Conservation (phyloP, 30 jellyfish, hydroid and myxozoan species). For the Turritopsis rubra region DNA sequence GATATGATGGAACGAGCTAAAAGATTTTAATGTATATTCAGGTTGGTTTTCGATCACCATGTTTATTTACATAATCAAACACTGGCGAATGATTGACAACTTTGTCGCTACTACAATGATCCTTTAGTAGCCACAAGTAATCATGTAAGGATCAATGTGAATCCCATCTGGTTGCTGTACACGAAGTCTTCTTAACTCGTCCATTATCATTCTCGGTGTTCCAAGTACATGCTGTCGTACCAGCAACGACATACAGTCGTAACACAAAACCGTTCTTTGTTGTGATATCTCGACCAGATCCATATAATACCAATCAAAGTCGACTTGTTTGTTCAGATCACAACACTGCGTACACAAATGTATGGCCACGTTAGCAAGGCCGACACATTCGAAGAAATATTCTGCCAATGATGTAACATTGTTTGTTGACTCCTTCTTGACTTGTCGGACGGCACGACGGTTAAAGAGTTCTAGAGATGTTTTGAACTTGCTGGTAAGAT, state of each 20-base stretch:
- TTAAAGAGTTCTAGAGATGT: neutral
- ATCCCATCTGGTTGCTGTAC: constrained; percentile 10
- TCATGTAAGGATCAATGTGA: neutral
- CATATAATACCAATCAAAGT: neutral
- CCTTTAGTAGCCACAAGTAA: constrained; percentile 22
- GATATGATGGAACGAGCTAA: no score
- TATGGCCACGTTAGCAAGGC: neutral
- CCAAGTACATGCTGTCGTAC: constrained; percentile 4
- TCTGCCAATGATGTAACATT: neutral
- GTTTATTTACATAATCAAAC: no score
- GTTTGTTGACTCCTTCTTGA: neutral
- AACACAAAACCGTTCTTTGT: constrained; percentile 15
- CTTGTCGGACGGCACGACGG: constrained; percentile 23
- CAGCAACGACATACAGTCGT: neutral
- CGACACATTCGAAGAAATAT: constrained; percentile 13
- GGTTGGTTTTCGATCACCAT: neutral
- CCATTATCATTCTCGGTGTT: neutral
- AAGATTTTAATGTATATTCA: no score
- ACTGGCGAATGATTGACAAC: neutral
- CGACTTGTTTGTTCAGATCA: neutral
- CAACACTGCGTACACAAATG: constrained; percentile 16
- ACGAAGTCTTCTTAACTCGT: neutral
- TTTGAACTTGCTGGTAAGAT: neutral
- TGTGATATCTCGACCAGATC: constrained; percentile 20
- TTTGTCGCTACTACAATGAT: no score